These are phyloP conservation scores for Sycophila texana DNA, from an alignment of 2,888 invertebrate genomes.

Conservation along the genomic window DNA sequence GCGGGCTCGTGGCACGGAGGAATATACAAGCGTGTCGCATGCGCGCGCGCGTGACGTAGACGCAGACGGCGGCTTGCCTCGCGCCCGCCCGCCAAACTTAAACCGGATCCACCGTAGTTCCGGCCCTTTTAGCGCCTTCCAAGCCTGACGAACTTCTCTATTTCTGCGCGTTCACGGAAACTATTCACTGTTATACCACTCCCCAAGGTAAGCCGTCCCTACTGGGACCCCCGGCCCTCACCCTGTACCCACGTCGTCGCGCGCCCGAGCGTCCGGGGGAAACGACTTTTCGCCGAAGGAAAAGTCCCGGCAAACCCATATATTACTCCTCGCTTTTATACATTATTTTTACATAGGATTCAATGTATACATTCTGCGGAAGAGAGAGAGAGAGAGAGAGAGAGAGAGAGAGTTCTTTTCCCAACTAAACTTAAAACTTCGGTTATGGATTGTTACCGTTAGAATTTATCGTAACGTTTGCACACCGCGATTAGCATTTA, in stretches of 20 bases:
- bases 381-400: too few species aligned
- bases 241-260: background rate
- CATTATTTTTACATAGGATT: constrained; percentile 10
- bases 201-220: constrained; percentile 40
- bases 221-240: constrained; percentile 22
- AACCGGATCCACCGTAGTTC: constrained; percentile 46
- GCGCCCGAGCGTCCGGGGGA: constrained; percentile 23
- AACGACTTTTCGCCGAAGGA: constrained; percentile 39
- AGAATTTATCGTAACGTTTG: too few species aligned
- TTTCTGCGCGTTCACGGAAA: constrained; percentile 44
- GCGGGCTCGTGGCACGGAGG: background rate
- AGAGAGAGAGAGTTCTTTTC: too few species aligned
- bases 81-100: constrained; percentile 36
- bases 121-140: constrained; percentile 56
- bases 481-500: too few species aligned
- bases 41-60: background rate
- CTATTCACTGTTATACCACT: constrained; percentile 51
- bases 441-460: too few species aligned
- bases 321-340: constrained; percentile 19
- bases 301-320: constrained; percentile 21
- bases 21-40: background rate
- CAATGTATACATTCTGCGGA: constrained; percentile 8
- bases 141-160: constrained; percentile 49
- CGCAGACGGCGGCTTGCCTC: constrained; percentile 6
- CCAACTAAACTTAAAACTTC: too few species aligned